Base-by-base conservation (phyloP, 2,888 invertebrate genomes). In the Lasius fuliginosus region DNA sequence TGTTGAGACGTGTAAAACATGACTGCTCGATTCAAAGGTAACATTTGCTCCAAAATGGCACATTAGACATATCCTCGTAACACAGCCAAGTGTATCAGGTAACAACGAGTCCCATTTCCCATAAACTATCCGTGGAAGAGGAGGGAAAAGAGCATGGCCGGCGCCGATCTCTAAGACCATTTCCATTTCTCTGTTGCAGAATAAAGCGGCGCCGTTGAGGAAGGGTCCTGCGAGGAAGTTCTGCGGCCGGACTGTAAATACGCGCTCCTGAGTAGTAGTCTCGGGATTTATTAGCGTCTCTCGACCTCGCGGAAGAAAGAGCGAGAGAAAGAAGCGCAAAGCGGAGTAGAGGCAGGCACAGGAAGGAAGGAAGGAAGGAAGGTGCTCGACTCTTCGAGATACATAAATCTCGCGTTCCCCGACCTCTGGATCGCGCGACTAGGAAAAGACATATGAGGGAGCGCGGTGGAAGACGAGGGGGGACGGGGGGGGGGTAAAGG, bases 151-250 rank as follows among this genome's bases (percentile, higher is more conserved):
- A 42, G 42, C 84, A 87, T 83, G 83, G 71, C 85, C 85, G 83
- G 84, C 86, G 76, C 5, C 62, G 73, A 87, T 84, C 84, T 88
- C 84, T 88, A 86, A 88, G 75, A 85, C 82, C 68, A 74, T 89
- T 75, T 85, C 71, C 77, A 83, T 89, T 85, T 90, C 77, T 89
- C 81, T 92, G 92, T 92, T 92, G 74, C 92, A 91, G 92, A 87
- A 87, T 86, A 75, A 87, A 65, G 85, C 79, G 60, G 76, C 62
- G 69, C 58, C 74, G 69, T 69, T 79, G 83, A 42, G 65, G 69
- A 82, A 64, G 73, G 87, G 85, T 85, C 81, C 36, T 67, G 84
- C 74, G 30, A 67, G 64, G 83, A 77, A 40, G 77, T 81, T 81
- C 81, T 74, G 84, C 68, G 85, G 85, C 81, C 84, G 84, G 89